Base-by-base conservation (phyloP, 2,113 vertebrate species). In the Acrocephalus arundinaceus region DNA sequence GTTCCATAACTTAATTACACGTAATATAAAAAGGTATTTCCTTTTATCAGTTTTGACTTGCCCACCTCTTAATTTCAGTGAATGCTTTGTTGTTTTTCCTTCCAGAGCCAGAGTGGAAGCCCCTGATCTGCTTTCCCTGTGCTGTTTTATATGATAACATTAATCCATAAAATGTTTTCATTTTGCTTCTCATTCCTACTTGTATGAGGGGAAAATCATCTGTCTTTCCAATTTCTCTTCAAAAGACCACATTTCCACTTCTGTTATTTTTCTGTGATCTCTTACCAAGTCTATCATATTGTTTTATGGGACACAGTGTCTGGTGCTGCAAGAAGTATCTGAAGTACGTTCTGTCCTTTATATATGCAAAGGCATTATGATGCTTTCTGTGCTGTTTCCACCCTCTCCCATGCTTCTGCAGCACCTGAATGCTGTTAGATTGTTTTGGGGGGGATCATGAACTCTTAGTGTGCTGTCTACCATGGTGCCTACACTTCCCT, bases 11-110 rank as follows among this genome's bases (percentile, higher is more conserved):
- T 93, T 95, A 97, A 96, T 97, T 93, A 91, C 93, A 95, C 5
- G 72, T 95, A 93, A 96, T 95, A 94, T 92, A 81, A 96, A 94
- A 94, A 96, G 93, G 88, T 78, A 96, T 97, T 96, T 97, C 95
- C 95, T 96, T 95, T 90, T 91, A 94, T 96, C 82, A 84, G 95
- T 96, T 96, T 92, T 90, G 93, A 96, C 95, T 94, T 96, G 95
- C 94, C 72, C 85, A 93, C n/a, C 78, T 90, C 76, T 93, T 94
- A 85, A 90, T 95, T 94, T 94, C 48, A 66, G 39, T 94, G 85
- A 96, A 91, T 91, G 23, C 52, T 39, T 90, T 74, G 33, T 81
- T 95, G 66, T 96, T 96, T 81, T 93, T 75, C 58, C 23, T 94
- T 93, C 59, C 79, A 93, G 55, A 95, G 51, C 4, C 57, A 72